Conservation (phyloP, 2,113 vertebrate genomes). For the Pipra filicauda region DNA sequence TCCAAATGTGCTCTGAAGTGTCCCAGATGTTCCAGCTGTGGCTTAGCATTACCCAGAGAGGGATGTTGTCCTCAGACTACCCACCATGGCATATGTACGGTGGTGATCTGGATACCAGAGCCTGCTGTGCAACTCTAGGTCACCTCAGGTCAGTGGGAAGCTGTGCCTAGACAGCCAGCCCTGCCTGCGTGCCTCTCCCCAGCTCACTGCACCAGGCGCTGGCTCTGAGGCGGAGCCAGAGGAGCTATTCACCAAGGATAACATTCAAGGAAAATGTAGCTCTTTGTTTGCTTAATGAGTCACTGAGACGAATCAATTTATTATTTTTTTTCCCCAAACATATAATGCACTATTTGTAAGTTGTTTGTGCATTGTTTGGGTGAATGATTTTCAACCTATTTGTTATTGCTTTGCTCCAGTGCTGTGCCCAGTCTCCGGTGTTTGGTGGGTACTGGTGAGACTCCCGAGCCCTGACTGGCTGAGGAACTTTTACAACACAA, state of each 20-base stretch:
- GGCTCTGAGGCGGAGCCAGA: rapidly evolving
- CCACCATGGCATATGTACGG: rapidly evolving
- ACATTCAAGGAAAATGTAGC: background rate
- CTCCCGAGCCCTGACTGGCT: background rate
- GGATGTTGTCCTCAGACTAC: background rate
- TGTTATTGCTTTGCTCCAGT: background rate
- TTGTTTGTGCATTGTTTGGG: background rate
- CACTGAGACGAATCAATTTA: background rate
- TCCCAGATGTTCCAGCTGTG: background rate
- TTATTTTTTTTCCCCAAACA: background rate
- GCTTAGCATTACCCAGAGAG: background rate
- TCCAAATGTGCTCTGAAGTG: background rate
- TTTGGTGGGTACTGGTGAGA: background rate
- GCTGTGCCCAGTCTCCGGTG: background rate
- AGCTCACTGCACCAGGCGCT: background rate
- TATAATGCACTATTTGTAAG: background rate
- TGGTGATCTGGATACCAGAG: background rate
- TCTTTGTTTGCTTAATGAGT: slow-evolving; percentile 39
- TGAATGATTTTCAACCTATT: background rate
- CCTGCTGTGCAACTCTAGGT: background rate
- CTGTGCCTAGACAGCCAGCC: background rate
- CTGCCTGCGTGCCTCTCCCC: background rate
- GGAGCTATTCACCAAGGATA: background rate
- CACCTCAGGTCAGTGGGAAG: background rate
- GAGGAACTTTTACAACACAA: background rate